Evolutionary conservation across 1,140 invertebrate species (phyloP).

Genomic region (Pristionchus pacificus): DNA sequence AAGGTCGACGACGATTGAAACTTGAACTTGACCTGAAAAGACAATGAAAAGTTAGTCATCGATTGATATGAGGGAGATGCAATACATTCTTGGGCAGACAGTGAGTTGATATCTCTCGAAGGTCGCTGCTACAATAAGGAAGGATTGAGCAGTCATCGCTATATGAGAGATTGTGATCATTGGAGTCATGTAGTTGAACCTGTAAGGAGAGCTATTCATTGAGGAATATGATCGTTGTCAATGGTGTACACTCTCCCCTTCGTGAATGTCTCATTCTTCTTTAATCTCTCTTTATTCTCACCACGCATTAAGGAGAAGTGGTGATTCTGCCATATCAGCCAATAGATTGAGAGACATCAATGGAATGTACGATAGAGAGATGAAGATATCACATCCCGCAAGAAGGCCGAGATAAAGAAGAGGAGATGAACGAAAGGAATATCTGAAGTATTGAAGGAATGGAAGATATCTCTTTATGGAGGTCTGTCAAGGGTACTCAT

Average conservation of each 20-base stretch:
- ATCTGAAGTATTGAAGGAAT: conserved; percentile 30
- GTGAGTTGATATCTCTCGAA: conserved; percentile 49
- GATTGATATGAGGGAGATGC: neutral
- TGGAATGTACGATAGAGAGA: conserved; percentile 46
- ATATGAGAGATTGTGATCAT: conserved; percentile 54
- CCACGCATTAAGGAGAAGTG: conserved; percentile 42
- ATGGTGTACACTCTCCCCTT: neutral
- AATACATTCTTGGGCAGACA: conserved; percentile 25
- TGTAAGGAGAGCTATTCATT: neutral
- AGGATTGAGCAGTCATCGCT: conserved; percentile 49
- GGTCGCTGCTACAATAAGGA: conserved; percentile 48
- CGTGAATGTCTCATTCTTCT: neutral
- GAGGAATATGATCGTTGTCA: neutral
- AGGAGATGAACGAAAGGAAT: conserved; percentile 46
- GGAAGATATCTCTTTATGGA: neutral
- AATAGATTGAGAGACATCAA: conserved; percentile 48
- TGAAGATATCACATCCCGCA: conserved; percentile 49
- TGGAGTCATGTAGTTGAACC: conserved; percentile 45
- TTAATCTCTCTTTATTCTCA: conserved; percentile 4
- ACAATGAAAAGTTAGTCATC: neutral
- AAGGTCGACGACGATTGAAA: conserved; percentile 36
- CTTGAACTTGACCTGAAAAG: neutral
- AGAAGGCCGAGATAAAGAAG: conserved; percentile 43
- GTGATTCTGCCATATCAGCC: conserved; percentile 45
- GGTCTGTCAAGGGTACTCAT: no score